These are phyloP conservation scores for Drusus annulatus DNA, from an alignment of 1,140 invertebrate species.

Conservation along the genomic window DNA sequence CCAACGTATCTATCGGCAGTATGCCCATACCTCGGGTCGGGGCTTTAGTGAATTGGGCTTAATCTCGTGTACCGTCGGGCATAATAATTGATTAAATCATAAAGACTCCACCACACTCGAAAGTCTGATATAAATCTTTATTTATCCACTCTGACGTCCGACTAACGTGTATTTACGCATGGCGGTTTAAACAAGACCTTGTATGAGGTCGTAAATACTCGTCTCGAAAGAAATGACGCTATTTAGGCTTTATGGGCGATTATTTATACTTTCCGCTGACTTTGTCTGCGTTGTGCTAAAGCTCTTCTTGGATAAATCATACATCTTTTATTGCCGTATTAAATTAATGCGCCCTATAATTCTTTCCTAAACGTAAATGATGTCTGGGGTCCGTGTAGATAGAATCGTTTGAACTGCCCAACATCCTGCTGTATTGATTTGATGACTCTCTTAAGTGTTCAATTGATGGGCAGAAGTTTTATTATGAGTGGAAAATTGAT, in stretches of 20 bases:
- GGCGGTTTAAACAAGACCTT: constrained; percentile 45
- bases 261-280: constrained; percentile 23
- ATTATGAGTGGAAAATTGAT: too few species aligned
- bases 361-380: constrained; percentile 4
- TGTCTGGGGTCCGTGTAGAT: neutral
- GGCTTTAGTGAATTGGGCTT: constrained; percentile 7
- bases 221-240: constrained; percentile 30
- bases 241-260: constrained; percentile 42
- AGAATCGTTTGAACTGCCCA: constrained; percentile 3
- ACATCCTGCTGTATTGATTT: neutral
- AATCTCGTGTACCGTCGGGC: constrained; percentile 4
- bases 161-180: constrained; percentile 25
- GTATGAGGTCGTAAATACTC: constrained; percentile 39
- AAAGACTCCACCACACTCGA: constrained; percentile 31
- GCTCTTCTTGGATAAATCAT: constrained; percentile 28
- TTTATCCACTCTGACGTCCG: constrained; percentile 36
- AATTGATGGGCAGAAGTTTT: too few species aligned
- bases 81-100: constrained; percentile 47
- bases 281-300: constrained; percentile 31
- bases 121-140: constrained; percentile 42
- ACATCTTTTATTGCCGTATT: constrained; percentile 2
- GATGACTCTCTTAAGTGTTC: too few species aligned
- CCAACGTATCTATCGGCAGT: too few species aligned
- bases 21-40: neutral
- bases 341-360: constrained; percentile 17